A percentile compares a stretch with the other conserved stretches of the same genome.
Evolutionary conservation across 2,888 invertebrate genomes (phyloP).

Genomic region (Phyllotreta striolata): DNA sequence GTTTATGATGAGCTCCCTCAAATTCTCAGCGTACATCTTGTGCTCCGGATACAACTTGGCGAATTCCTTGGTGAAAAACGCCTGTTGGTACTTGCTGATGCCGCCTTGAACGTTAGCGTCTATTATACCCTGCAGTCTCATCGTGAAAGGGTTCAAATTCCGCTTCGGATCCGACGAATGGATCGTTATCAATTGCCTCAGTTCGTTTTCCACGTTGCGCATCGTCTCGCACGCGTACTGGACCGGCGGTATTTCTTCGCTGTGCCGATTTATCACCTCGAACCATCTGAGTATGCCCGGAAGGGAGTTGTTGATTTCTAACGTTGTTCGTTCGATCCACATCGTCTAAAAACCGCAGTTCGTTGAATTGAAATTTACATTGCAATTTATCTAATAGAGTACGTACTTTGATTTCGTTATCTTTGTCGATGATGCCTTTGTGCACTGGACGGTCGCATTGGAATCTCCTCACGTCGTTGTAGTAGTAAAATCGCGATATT

Average conservation of each 20-base stretch:
- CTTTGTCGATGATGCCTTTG: conserved; percentile 89
- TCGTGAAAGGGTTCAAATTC: conserved; percentile 91
- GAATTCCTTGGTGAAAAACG: conserved; percentile 88
- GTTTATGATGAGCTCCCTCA: conserved; percentile 76
- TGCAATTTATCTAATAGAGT: too few species aligned
- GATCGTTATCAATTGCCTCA: conserved; percentile 80
- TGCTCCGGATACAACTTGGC: conserved; percentile 67
- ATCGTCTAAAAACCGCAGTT: conserved; percentile 69
- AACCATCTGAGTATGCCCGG: conserved; percentile 96
- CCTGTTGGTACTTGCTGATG: conserved; percentile 93
- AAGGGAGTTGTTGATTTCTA: conserved; percentile 82
- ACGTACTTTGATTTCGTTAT: conserved; percentile 89
- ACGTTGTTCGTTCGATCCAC: conserved; percentile 92
- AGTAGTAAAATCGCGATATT: conserved; percentile 88
- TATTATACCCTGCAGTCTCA: conserved; percentile 88
- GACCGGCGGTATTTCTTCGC: conserved; percentile 83
- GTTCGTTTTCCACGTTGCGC: conserved; percentile 86
- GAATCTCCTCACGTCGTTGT: conserved; percentile 90
- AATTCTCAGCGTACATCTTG: conserved; percentile 65
- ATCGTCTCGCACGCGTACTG: conserved; percentile 92
- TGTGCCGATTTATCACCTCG: conserved; percentile 79
- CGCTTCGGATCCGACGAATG: conserved; percentile 82
- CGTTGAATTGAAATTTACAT: background rate
- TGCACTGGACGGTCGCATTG: conserved; percentile 90
- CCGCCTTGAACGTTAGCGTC: conserved; percentile 97